Evolutionary conservation across 1,140 invertebrate genomes (phyloP), one percentile per base, ranked within the genome.

Genomic region (Drosophila simulans): DNA sequence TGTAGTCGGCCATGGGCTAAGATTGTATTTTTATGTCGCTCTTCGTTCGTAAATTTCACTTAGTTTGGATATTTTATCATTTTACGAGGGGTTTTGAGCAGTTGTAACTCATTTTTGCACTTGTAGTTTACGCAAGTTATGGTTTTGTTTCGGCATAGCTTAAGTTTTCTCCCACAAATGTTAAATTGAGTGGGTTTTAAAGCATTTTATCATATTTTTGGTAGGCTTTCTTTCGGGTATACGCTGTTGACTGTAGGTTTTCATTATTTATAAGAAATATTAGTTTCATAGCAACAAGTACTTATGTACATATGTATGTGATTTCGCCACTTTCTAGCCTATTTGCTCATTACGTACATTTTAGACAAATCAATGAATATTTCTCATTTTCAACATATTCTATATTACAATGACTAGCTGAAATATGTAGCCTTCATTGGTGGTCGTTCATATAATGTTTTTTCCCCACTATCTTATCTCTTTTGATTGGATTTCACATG

Each of bases 401-500:
- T 8, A 8, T 8, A 8, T 10, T 31, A 31, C 31, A 31, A 10
- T 8, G 31, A 31, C 8, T 8, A 31, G 31, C 7, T 31, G 7
- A 31, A 31, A 10, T 31, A 31, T 31, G 7, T 31, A 31, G 31
- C 8, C 31, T 10, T 31, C 7, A 31, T 31, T 31, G 31, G 31
- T 17, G 2, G 7, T 56, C 40, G 3, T 49, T 5, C 27, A 12
- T 20, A 11, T 17, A 13, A 15, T 22, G 27, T 17, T 13, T 7
- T 10, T 10, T 17, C 17, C 15, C 11, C 37, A 27, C 55, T 45
- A 66, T 66, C 57, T 66, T 49, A 49, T 80, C 42, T 22, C 20
- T 56, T 12, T 48, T 40, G 20, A 11, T 43, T 52, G 37, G 45
- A 17, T 45, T 63, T 68, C 27, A 66, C 64, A 64, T 66, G 58